Percentiles rank a stretch among this genome's conserved stretches.
Conservation (phyloP, 2,888 invertebrate genomes). For the Drosophila demipolita region DNA sequence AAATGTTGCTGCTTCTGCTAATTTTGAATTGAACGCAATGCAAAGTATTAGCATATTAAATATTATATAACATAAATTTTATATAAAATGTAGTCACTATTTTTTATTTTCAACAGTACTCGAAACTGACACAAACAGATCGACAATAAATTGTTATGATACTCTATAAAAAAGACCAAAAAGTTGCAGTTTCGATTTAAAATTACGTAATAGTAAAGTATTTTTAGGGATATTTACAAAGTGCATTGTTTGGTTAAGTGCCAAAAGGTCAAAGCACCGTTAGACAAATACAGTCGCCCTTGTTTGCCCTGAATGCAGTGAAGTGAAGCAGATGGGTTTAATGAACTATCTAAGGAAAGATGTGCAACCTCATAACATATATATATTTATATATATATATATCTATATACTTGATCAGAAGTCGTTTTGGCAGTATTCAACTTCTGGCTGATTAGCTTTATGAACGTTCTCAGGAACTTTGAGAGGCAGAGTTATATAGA, state of each 20-base stretch:
- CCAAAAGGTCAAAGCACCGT: conserved; percentile 46
- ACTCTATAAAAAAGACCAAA: conserved; percentile 18
- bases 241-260: conserved; percentile 34
- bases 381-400: not conserved
- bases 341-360: not conserved
- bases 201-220: conserved; percentile 25
- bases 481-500: too few species aligned
- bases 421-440: too few species aligned
- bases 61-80: conserved; percentile 2
- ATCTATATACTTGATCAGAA: not conserved
- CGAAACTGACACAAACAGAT: conserved; percentile 38
- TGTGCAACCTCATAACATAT: not conserved
- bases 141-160: conserved; percentile 28
- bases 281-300: conserved; percentile 37
- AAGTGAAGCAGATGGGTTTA: not conserved
- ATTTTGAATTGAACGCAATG: not conserved
- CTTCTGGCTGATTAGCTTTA: too few species aligned
- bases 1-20: not conserved
- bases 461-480: too few species aligned
- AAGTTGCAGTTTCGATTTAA: conserved; percentile 38
- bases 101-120: conserved; percentile 53
- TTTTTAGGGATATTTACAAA: conserved; percentile 12
- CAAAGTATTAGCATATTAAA: not conserved
- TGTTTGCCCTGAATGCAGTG: not conserved
- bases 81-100: conserved; percentile 47